Evolutionary conservation across 2,888 invertebrate genomes (phyloP), one percentile per base, ranked within the genome.

Genomic region (Capitulum mitella): DNA sequence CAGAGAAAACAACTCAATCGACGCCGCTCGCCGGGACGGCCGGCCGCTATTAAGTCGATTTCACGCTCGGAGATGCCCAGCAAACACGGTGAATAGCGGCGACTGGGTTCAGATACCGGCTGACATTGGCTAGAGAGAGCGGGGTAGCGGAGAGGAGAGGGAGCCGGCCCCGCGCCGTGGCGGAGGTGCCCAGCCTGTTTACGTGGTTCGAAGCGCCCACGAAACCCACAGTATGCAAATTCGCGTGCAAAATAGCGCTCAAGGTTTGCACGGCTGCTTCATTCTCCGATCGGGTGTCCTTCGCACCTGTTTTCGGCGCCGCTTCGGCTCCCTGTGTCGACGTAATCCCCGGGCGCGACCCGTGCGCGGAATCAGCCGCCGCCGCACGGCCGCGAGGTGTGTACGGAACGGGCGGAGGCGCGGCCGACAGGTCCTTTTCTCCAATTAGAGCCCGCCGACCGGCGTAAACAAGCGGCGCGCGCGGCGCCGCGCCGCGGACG

Each of bases 231-330:
- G 14, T 64, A 64, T 64, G 64, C 34, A 64, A 64, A 64, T 64
- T 32, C 34, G 64, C 34, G 64, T 64, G 64, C 64, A 64, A 64
- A 64, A 64, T 64, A 64, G 64, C 64, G 64, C 19, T 64, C 64
- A 64, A 64, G 64, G 64, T 19, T 64, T 34, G 64, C 64, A 64
- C 19, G 19, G 64, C 14, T 12, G 34, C 64, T 29, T 14, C 32
- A 19, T 64, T 64, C n/a, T 16, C 14, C 19, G 64, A 64, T 64
- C 29, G 19, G 19, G 10, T 19, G 64, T 64, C 64, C 64, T 64
- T 64, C 64, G 64, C 64, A 19, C 29, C 64, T 34, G 64, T 34
- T 64, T 64, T 34, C 34, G 22, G 51, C 51, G 51, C 19, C 22
- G 51, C 22, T 16, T 5, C 22, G 22, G 19, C 51, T 51, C 51